Base-by-base conservation (phyloP, 2,113 vertebrate species). In the Corydoras sp. region DNA sequence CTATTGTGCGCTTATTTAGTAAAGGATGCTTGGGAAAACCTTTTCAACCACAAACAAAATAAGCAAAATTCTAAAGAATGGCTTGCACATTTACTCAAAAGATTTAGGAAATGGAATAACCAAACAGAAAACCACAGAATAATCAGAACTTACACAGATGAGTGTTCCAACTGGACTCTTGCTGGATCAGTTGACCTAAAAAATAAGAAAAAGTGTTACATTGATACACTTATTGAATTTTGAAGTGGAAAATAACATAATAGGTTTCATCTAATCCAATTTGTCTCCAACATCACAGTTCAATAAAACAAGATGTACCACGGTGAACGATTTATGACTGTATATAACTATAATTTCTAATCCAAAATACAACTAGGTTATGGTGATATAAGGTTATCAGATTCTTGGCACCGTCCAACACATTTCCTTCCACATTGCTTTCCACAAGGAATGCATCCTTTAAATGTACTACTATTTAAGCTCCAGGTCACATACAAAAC, bases 161-260 rank as follows among this genome's bases (percentile, higher is more conserved):
- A 51, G 64, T 72, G 58, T 51, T 9, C 10, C 60, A 14, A 8
- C 32, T 49, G n/a, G 71, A 56, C 59, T 58, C 13, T 18, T 30
- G 9, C 12, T 56, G 56, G 68, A 61, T 71, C 68, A 50, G 63
- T 15, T 43, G 60, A 59, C 43, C 78, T 77, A 68, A 64, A 31
- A 29, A 59, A 77, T 7, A 68, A n/a, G 58, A 63, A 32, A 51
- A 62, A 65, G 10, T 1, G 61, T 5, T n/a, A 1, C 7, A 4
- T 43, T 55, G 51, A 43, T 43, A 4, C 35, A 43, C 2, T 43
- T 43, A 43, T 43, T 43, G 2, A 43, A 43, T 43, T 43, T 8
- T 2, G 7, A 43, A 43, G 35, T 5, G 7, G 35, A 43, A 43
- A 43, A 43, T 43, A 43, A 43, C 4, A 5, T 43, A 43, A 8